Conservation (phyloP, 2,888 invertebrate species). For the Dexiosoma caninum region DNA sequence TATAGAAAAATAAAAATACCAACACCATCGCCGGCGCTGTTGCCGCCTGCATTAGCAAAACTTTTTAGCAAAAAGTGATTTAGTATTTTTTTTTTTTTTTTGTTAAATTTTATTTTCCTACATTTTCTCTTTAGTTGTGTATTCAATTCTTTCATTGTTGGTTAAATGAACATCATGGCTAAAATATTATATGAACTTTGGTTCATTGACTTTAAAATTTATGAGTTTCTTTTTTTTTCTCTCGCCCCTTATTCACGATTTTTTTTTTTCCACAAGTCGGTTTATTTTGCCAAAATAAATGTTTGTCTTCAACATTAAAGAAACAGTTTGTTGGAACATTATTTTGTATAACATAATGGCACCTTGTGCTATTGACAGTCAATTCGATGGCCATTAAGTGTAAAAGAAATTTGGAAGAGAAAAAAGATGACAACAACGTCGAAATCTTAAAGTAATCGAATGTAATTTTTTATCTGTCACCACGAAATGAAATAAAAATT, state of each 20-base stretch:
- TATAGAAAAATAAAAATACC: not conserved
- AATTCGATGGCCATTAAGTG: constrained; percentile 51
- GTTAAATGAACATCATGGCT: constrained; percentile 47
- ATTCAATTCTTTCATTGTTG: constrained; percentile 19
- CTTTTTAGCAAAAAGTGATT: not conserved
- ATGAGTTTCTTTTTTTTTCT: constrained; percentile 49
- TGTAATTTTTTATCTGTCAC: not conserved
- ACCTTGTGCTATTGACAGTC: constrained; percentile 62
- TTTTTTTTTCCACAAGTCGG: not conserved
- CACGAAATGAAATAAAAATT: constrained; percentile 28
- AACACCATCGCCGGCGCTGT: not conserved
- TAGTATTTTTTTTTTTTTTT: not conserved
- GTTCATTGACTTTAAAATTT: constrained; percentile 66
- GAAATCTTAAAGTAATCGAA: constrained; percentile 5
- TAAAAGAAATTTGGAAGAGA: not conserved
- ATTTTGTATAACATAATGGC: constrained; percentile 47
- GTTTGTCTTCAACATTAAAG: constrained; percentile 44
- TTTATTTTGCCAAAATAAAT: constrained; percentile 45
- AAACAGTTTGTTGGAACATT: constrained; percentile 28
- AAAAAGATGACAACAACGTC: not conserved
- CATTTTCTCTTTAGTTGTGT: not conserved
- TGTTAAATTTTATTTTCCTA: constrained; percentile 18
- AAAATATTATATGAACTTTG: constrained; percentile 50
- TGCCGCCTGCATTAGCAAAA: constrained; percentile 1
- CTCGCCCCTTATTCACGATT: constrained; percentile 43